Evolutionary conservation across 2,888 invertebrate genomes (phyloP), one percentile per base, ranked within the genome.

Genomic region (Epinotia nisella): DNA sequence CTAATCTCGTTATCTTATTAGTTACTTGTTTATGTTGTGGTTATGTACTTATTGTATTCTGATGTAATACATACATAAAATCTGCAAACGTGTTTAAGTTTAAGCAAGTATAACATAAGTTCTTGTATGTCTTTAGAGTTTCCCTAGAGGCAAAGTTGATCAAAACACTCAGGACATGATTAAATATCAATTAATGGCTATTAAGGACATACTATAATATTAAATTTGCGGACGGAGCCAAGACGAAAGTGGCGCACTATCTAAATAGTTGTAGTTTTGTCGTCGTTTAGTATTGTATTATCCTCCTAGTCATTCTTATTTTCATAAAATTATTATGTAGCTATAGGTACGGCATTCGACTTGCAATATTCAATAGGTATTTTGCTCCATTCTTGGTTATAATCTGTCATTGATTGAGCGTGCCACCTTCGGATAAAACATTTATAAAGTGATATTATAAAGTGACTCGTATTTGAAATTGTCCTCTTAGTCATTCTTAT

Each of bases 391-490:
- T 39, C 1, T 11, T 21, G 39, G n/a, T 13, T 17, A n/a, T n/a
- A 45, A n/a, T 11, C 17, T 7, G 11, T 29, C 29, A 11, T 29
- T 64, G 24, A 17, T 64, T 2, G 29, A 51, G 15, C 49, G 61
- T 70, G 67, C 67, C n/a, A 51, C 55, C 61, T 19, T 49, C 24
- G 35, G 51, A 58, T n/a, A 65, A 29, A 59, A 41, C 71, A 49
- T 66, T n/a, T n/a, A n/a, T n/a, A n/a, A n/a, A n/a, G n/a, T n/a
- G n/a, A n/a, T n/a, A n/a, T 51, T 66, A 41, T 51, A 53, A 69
- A 56, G 60, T 65, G 56, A 68, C 73, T 75, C 76, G 72, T 64
- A 55, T 74, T 76, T 69, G 62, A 73, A 73, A n/a, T n/a, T n/a
- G n/a, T n/a, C n/a, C n/a, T n/a, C n/a, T n/a, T n/a, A n/a, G n/a